These are phyloP conservation scores for Drosophila rubida DNA, from an alignment of 2,888 invertebrate genomes.

Conservation along the genomic window DNA sequence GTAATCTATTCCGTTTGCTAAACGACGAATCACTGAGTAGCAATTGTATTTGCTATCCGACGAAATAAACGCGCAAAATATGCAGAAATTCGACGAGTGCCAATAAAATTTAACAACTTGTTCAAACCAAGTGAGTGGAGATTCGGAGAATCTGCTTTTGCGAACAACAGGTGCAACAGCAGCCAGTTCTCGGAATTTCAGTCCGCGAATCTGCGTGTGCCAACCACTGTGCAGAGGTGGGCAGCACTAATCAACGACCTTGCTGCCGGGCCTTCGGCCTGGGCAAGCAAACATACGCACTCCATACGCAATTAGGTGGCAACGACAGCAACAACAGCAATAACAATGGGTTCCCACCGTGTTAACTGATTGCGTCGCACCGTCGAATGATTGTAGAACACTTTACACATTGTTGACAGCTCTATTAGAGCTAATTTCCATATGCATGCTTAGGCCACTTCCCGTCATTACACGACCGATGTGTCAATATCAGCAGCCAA, in stretches of 20 bases:
- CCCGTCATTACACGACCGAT: constrained; percentile 11
- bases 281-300: constrained; percentile 17
- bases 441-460: not conserved
- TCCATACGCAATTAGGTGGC: constrained; percentile 37
- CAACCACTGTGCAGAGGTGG: constrained; percentile 2
- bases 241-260: constrained; percentile 22
- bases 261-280: constrained; percentile 34
- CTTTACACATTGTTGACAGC: constrained; percentile 1
- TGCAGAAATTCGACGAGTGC: too few species aligned
- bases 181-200: too few species aligned
- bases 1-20: too few species aligned
- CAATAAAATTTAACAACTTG: too few species aligned
- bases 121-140: too few species aligned
- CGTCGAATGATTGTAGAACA: constrained; percentile 10
- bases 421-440: not conserved
- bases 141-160: too few species aligned
- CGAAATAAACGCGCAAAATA: too few species aligned
- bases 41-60: too few species aligned
- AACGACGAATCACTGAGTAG: too few species aligned
- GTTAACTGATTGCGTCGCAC: constrained; percentile 19
- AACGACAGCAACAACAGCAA: not conserved
- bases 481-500: not conserved
- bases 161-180: too few species aligned
- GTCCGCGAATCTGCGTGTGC: not conserved
- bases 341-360: constrained; percentile 21